A percentile compares a stretch with the other conserved stretches of the same genome.
Conservation (phyloP, 2,113 vertebrate species). For the Cebidichthys violaceus region DNA sequence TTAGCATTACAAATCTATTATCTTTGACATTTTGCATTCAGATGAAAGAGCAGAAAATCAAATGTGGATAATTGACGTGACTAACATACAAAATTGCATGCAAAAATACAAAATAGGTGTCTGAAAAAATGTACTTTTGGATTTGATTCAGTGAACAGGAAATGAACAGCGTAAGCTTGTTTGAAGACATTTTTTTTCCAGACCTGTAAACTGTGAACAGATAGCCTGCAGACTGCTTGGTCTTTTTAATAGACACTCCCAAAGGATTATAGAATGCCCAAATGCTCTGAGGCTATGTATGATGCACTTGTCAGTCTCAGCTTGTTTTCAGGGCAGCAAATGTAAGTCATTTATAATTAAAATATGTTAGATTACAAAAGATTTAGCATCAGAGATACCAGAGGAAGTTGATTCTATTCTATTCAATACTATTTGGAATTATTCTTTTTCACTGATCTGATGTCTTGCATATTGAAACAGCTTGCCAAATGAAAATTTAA, state of each 20-base stretch:
- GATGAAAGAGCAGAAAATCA: slow-evolving; percentile 31
- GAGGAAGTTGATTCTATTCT: background rate
- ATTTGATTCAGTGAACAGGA: slow-evolving; percentile 27
- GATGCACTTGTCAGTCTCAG: slow-evolving; percentile 47
- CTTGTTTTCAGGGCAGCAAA: slow-evolving; percentile 45
- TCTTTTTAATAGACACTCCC: slow-evolving; percentile 69
- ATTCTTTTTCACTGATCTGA: background rate
- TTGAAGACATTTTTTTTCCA: slow-evolving; percentile 24
- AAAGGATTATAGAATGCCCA: slow-evolving; percentile 49
- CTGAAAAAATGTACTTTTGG: slow-evolving; percentile 27
- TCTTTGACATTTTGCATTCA: slow-evolving; percentile 61
- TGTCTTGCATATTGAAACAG: background rate
- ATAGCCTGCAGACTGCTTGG: slow-evolving; percentile 58
- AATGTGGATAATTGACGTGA: slow-evolving; percentile 49
- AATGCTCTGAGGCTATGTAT: slow-evolving; percentile 55
- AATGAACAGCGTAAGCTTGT: slow-evolving; percentile 42
- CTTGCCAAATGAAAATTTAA: background rate
- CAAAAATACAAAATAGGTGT: slow-evolving; percentile 23
- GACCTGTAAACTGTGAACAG: slow-evolving; percentile 51
- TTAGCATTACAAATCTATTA: slow-evolving; percentile 48
- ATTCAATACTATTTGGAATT: background rate
- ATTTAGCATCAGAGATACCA: slow-evolving; percentile 13
- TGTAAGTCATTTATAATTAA: slow-evolving; percentile 30
- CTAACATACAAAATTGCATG: slow-evolving; percentile 27
- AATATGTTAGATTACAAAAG: slow-evolving; percentile 21